phyloP scores from a whole-genome alignment of 2,113 vertebrate genomes.

The Murina feae region DNA sequence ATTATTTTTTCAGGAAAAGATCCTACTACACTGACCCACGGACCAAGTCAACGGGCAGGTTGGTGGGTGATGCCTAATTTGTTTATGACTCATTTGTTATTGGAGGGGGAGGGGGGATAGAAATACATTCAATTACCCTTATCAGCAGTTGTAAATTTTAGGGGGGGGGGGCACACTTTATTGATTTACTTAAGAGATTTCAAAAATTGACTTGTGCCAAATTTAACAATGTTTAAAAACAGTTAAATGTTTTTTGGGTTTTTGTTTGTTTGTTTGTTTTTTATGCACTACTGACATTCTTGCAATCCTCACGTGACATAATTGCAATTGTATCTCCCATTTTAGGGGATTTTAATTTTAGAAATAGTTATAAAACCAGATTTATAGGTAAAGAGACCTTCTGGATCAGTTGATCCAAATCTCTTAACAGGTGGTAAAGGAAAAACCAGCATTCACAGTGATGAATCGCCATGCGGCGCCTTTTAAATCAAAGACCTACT shows the following conservation, averaged over 20 bases:
- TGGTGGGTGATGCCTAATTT: slow-evolving; percentile 80
- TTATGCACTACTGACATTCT: not conserved
- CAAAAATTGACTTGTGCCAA: not conserved
- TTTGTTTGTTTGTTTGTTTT: too few species aligned
- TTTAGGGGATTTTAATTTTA: not conserved
- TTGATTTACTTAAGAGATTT: slow-evolving; percentile 15
- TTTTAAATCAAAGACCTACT: not conserved
- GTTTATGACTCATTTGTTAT: slow-evolving; percentile 70
- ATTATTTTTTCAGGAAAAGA: slow-evolving; percentile 92
- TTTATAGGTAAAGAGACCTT: not conserved
- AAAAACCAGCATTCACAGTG: not conserved
- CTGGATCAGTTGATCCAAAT: not conserved
- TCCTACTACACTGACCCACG: slow-evolving; percentile 96
- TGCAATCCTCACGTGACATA: not conserved
- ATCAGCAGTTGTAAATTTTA: slow-evolving; percentile 79
- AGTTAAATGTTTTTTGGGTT: not conserved
- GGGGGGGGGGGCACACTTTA: not conserved
- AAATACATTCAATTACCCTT: not conserved
- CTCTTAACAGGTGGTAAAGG: not conserved
- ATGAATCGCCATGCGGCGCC: not conserved
- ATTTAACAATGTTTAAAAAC: not conserved
- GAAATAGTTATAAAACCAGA: not conserved
- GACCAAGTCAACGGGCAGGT: slow-evolving; percentile 96
- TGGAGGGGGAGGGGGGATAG: slow-evolving; percentile 60
- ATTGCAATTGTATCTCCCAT: not conserved